A percentile compares a stretch with the other conserved stretches of the same genome.
Conservation (phyloP, 2,113 vertebrate genomes). For the Odocoileus hemionus region DNA sequence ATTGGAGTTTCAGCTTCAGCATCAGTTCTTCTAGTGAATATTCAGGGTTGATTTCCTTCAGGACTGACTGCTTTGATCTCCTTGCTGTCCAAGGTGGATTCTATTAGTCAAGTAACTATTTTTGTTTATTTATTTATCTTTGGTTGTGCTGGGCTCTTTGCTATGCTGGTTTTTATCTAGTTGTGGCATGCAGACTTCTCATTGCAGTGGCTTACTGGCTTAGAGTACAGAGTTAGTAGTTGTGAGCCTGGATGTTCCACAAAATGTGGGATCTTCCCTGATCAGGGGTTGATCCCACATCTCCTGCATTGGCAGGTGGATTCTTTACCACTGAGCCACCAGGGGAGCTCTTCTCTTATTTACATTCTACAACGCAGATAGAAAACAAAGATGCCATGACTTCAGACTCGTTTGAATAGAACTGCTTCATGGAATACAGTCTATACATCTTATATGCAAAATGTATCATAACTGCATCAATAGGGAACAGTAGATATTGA, state of each 20-base stretch:
- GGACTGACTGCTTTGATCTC: not conserved
- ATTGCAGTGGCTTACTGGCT: not conserved
- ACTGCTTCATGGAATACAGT: not conserved
- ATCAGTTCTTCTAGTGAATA: not conserved
- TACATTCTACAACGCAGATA: too few relatives aligned
- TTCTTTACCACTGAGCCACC: not conserved
- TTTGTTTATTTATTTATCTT: not conserved
- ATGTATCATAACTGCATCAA: not conserved
- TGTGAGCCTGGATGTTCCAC: not conserved
- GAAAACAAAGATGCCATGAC: not conserved
- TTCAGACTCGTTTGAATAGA: not conserved
- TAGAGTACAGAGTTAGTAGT: not conserved
- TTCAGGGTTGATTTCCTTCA: not conserved
- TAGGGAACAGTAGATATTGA: not conserved
- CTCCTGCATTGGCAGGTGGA: not conserved
- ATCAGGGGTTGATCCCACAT: not conserved
- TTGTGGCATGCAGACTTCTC: not conserved
- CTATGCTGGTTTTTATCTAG: not conserved
- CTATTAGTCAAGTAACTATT: not conserved
- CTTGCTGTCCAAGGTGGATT: not conserved
- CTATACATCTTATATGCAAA: not conserved
- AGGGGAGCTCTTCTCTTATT: not conserved
- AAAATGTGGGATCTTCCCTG: not conserved
- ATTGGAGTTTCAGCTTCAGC: not conserved
- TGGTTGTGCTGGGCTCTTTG: not conserved